These are phyloP conservation scores for Hestina assimilis DNA, from an alignment of 1,140 invertebrate genomes.

Conservation along the genomic window DNA sequence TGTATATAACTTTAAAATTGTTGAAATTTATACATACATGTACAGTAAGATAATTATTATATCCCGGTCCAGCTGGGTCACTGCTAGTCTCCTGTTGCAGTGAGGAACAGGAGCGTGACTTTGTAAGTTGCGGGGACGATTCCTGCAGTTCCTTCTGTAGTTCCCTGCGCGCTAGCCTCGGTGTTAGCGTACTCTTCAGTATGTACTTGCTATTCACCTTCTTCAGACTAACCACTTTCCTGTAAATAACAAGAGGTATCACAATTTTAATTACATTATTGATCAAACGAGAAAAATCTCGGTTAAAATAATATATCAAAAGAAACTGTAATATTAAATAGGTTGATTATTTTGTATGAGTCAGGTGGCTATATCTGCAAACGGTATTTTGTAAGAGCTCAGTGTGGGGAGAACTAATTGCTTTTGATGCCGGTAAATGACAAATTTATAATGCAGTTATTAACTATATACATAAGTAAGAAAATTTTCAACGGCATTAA, in stretches of 20 bases:
- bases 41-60: constrained; percentile 86
- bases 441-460: too few species aligned
- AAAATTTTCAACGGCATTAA: too few species aligned
- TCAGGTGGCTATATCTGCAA: too few species aligned
- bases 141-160: constrained; percentile 81
- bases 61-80: constrained; percentile 63
- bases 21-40: constrained; percentile 78
- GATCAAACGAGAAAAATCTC: not conserved
- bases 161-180: constrained; percentile 84
- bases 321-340: too few species aligned
- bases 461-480: too few species aligned
- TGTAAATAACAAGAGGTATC: constrained; percentile 39
- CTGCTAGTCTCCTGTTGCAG: constrained; percentile 79
- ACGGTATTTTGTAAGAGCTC: too few species aligned
- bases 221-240: constrained; percentile 89
- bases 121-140: constrained; percentile 79
- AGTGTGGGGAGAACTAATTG: too few species aligned
- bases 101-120: constrained; percentile 85
- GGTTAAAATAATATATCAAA: too few species aligned
- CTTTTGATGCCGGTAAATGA: too few species aligned
- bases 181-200: constrained; percentile 89
- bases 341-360: too few species aligned
- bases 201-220: constrained; percentile 92
- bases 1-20: too few species aligned
- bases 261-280: constrained; percentile 30